These are phyloP conservation scores for Patella depressa DNA, from an alignment of 2,888 invertebrate species.

Conservation along the genomic window DNA sequence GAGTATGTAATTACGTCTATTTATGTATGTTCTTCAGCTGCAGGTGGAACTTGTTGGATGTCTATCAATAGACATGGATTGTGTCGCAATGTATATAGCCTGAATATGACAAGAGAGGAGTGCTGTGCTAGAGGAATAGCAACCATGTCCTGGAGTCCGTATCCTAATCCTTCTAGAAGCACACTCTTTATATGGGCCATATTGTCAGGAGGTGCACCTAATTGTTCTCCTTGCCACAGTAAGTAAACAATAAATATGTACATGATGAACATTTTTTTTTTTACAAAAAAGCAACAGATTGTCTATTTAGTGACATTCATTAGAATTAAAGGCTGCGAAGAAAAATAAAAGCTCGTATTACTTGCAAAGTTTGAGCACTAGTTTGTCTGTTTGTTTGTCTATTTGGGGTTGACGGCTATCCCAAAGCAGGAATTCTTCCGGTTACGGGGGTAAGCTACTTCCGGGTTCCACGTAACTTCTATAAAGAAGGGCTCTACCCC, in stretches of 20 bases:
- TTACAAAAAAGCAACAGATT: too few species aligned
- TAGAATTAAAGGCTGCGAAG: too few species aligned
- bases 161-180: constrained; percentile 29
- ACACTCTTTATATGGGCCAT: constrained; percentile 43
- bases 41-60: constrained; percentile 53
- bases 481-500: too few species aligned
- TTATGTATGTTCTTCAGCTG: constrained; percentile 6
- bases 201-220: constrained; percentile 37
- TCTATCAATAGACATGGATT: constrained; percentile 31
- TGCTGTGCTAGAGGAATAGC: constrained; percentile 38
- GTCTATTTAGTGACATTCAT: too few species aligned
- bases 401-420: too few species aligned
- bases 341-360: too few species aligned
- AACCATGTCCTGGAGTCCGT: constrained; percentile 40
- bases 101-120: constrained; percentile 44
- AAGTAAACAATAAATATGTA: constrained; percentile 35
- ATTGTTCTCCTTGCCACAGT: constrained; percentile 53
- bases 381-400: too few species aligned
- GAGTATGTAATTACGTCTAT: too few species aligned
- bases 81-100: constrained; percentile 38
- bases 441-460: too few species aligned
- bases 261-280: neutral
- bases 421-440: too few species aligned
- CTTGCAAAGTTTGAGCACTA: too few species aligned
- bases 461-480: too few species aligned